Percentiles rank a stretch among this genome's conserved stretches.
Evolutionary conservation across 2,888 invertebrate species (phyloP).

Genomic region (Drosophila lacicola): DNA sequence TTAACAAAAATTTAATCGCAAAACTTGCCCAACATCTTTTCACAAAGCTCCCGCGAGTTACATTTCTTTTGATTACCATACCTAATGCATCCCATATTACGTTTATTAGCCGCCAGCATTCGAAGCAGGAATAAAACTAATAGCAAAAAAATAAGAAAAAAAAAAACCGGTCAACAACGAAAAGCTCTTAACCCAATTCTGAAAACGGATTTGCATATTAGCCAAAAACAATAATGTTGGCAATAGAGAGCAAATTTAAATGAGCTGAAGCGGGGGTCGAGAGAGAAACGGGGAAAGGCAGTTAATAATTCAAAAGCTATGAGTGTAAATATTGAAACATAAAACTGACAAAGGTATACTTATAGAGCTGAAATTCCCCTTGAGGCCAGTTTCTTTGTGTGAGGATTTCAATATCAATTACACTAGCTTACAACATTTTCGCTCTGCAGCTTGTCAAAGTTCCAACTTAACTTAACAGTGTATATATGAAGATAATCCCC

Average conservation of each 20-base stretch:
- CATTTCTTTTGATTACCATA: slow-evolving; percentile 62
- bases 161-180: slow-evolving; percentile 47
- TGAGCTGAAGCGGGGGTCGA: slow-evolving; percentile 7
- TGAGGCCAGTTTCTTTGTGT: slow-evolving; percentile 16
- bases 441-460: too few species aligned
- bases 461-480: too few species aligned
- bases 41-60: slow-evolving; percentile 43
- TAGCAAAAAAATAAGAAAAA: slow-evolving; percentile 8
- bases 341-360: neutral
- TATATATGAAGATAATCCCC: too few species aligned
- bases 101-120: slow-evolving; percentile 14
- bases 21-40: slow-evolving; percentile 67
- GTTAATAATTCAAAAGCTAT: slow-evolving; percentile 22
- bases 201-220: slow-evolving; percentile 56
- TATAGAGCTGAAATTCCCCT: neutral
- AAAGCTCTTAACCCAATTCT: slow-evolving; percentile 69
- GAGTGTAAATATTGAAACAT: slow-evolving; percentile 20
- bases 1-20: slow-evolving; percentile 24
- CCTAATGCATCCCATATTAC: slow-evolving; percentile 47
- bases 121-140: slow-evolving; percentile 28
- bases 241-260: slow-evolving; percentile 32
- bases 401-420: neutral
- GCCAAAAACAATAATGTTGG: slow-evolving; percentile 25
- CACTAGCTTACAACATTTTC: neutral
- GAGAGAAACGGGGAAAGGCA: slow-evolving; percentile 10